Conservation (phyloP, 2,888 invertebrate species). For the Eulithis prunata region DNA sequence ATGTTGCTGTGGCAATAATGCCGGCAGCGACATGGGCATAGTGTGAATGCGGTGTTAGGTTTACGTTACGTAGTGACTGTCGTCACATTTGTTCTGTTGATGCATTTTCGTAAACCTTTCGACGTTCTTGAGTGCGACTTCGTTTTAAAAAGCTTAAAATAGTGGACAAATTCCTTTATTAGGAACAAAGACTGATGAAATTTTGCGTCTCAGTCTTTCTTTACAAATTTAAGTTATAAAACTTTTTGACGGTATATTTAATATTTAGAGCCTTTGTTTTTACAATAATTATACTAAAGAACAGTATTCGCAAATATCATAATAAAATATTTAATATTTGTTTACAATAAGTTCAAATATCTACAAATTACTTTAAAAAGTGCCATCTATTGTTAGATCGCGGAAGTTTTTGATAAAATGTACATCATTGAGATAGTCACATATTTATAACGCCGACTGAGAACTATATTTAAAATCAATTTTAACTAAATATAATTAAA, state of each 20-base stretch:
- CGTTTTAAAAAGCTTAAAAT: conserved; percentile 6
- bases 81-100: too few species aligned
- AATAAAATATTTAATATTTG: background rate
- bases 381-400: too few species aligned
- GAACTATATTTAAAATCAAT: conserved; percentile 7
- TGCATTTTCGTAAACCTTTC: too few species aligned
- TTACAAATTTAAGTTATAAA: conserved; percentile 11
- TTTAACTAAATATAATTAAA: background rate
- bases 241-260: background rate
- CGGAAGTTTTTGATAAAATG: background rate
- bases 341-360: too few species aligned
- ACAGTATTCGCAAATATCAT: background rate
- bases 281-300: background rate
- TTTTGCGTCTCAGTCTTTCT: conserved; percentile 19
- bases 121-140: too few species aligned
- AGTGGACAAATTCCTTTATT: conserved; percentile 8
- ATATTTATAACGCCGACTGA: conserved; percentile 32
- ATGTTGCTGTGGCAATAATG: too few species aligned
- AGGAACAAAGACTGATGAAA: conserved; percentile 5
- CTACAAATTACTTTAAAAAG: too few species aligned
- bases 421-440: conserved; percentile 16
- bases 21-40: too few species aligned
- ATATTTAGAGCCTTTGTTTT: too few species aligned
- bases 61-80: too few species aligned
- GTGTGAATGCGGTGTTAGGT: too few species aligned